These are phyloP conservation scores for Edolisoma coerulescens DNA, from an alignment of 2,113 vertebrate genomes.

Conservation along the genomic window DNA sequence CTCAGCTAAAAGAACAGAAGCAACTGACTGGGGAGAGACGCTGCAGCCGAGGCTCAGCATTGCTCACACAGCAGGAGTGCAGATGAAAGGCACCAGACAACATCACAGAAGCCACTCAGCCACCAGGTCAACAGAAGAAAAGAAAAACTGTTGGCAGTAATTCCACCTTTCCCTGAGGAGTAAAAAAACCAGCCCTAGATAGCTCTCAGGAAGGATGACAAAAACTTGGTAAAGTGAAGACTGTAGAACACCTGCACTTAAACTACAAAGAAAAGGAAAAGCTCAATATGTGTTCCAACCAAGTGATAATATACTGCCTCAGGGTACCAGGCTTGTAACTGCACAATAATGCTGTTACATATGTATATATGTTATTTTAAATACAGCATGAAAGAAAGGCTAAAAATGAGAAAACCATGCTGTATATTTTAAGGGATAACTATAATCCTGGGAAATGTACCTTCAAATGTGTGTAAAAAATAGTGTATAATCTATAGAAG, in stretches of 20 bases:
- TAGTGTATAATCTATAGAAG: not conserved
- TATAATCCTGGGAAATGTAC: not conserved
- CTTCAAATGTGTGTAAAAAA: not conserved
- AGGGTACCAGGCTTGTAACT: not conserved
- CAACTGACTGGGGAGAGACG: not conserved
- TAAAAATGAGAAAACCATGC: not conserved
- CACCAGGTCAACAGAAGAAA: constrained; percentile 32
- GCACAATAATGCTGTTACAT: not conserved
- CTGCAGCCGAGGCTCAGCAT: not conserved
- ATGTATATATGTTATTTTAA: not conserved
- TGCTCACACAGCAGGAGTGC: constrained; percentile 15
- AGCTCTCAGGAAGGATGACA: not conserved
- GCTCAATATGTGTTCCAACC: not conserved
- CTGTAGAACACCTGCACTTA: not conserved
- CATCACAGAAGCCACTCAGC: constrained; percentile 29
- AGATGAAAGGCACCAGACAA: constrained; percentile 29
- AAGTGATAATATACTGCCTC: not conserved
- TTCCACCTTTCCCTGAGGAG: not conserved
- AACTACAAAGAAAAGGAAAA: not conserved
- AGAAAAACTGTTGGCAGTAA: not conserved
- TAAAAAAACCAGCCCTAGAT: not conserved
- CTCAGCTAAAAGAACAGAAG: constrained; percentile 22
- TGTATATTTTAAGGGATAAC: not conserved
- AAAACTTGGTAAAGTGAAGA: not conserved
- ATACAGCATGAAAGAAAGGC: not conserved